Evolutionary conservation across 2,113 vertebrate genomes (phyloP).

Genomic region (Ammospiza caudacuta): DNA sequence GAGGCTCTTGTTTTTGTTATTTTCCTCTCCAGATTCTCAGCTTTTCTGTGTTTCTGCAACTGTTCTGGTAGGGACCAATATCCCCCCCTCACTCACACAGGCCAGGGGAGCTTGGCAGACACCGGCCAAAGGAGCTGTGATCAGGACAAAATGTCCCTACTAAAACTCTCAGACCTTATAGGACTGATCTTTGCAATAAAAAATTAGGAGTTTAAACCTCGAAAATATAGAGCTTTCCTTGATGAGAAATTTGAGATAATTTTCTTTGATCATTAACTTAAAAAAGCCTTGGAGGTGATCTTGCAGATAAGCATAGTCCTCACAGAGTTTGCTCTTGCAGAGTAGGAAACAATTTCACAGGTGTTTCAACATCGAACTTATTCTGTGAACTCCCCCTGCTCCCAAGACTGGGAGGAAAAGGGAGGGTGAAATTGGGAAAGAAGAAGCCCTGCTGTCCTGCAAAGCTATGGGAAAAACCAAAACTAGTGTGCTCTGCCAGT

Average conservation of each 20-base stretch:
- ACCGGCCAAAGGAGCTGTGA: fast-evolving
- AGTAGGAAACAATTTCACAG: not conserved
- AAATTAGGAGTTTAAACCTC: not conserved
- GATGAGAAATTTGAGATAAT: not conserved
- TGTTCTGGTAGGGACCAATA: not conserved
- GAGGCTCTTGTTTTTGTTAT: not conserved
- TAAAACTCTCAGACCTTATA: not conserved
- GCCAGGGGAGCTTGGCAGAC: not conserved
- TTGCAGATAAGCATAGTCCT: not conserved
- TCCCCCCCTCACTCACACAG: not conserved
- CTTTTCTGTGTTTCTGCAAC: not conserved
- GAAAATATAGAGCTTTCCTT: not conserved
- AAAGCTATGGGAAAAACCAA: not conserved
- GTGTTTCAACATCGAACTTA: not conserved
- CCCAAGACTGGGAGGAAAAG: not conserved
- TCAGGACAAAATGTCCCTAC: not conserved
- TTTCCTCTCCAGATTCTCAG: not conserved
- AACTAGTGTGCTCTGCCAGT: not conserved
- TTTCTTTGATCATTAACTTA: not conserved
- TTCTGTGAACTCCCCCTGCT: not conserved
- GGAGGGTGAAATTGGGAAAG: not conserved
- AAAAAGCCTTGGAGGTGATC: not conserved
- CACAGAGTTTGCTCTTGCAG: not conserved
- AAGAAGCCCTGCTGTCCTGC: not conserved
- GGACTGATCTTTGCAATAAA: not conserved